These are phyloP conservation scores for Latheticus oryzae DNA, from an alignment of 2,888 invertebrate genomes.

Conservation along the genomic window DNA sequence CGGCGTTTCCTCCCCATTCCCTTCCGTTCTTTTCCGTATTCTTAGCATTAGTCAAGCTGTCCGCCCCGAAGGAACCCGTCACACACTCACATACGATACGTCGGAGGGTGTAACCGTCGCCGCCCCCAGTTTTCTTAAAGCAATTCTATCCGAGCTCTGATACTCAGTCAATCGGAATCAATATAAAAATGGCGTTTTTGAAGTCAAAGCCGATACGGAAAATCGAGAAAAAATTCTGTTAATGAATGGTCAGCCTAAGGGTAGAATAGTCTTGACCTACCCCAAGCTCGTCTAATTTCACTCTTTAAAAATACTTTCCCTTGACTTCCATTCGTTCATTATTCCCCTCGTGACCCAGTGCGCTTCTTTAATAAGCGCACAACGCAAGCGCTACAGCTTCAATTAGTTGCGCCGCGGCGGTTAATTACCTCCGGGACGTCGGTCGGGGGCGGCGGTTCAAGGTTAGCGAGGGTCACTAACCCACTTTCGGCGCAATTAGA, in stretches of 20 bases:
- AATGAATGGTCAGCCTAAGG: slow-evolving; percentile 52
- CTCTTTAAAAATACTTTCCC: slow-evolving; percentile 66
- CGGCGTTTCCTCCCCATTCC: slow-evolving; percentile 32
- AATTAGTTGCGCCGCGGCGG: slow-evolving; percentile 64
- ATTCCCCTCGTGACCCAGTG: slow-evolving; percentile 65
- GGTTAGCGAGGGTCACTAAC: slow-evolving; percentile 60
- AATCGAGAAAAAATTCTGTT: slow-evolving; percentile 40
- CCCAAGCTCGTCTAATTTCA: slow-evolving; percentile 65
- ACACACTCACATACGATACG: slow-evolving; percentile 65
- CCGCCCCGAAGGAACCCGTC: slow-evolving; percentile 61
- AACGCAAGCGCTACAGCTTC: slow-evolving; percentile 62
- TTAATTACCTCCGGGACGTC: slow-evolving; percentile 64
- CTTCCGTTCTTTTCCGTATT: slow-evolving; percentile 45
- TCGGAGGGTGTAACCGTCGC: slow-evolving; percentile 57
- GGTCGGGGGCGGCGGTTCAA: slow-evolving; percentile 59
- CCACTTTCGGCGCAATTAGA: slow-evolving; percentile 47
- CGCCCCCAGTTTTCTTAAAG: slow-evolving; percentile 53
- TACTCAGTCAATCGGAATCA: slow-evolving; percentile 62
- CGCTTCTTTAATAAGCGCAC: slow-evolving; percentile 64
- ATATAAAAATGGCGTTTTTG: slow-evolving; percentile 63
- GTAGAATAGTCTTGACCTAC: slow-evolving; percentile 61
- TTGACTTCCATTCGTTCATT: slow-evolving; percentile 64
- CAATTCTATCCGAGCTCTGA: slow-evolving; percentile 55
- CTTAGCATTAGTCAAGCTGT: slow-evolving; percentile 55
- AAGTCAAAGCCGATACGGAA: slow-evolving; percentile 12